Evolutionary conservation across 2,113 vertebrate genomes (phyloP).

Genomic region (Mastomys coucha): DNA sequence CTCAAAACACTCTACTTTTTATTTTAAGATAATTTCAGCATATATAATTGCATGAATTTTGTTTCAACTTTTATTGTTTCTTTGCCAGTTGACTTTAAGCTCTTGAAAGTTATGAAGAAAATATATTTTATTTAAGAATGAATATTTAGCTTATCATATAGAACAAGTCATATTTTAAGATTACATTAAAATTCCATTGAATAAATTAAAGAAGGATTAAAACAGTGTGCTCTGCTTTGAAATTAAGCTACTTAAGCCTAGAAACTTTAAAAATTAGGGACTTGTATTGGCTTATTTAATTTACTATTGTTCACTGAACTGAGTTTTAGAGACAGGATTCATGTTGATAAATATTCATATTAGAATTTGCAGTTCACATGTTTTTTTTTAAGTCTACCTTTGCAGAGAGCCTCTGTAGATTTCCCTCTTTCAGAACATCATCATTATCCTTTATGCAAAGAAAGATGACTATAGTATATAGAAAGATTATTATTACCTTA

Average conservation of each 20-base stretch:
- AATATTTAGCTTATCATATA: not conserved
- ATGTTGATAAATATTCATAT: not conserved
- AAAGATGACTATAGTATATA: not conserved
- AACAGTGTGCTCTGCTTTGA: constrained; percentile 3
- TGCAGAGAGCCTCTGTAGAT: not conserved
- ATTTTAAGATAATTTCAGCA: not conserved
- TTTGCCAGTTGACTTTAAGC: not conserved
- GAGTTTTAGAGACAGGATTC: not conserved
- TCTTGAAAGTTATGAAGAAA: not conserved
- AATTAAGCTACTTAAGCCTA: not conserved
- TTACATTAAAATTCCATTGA: not conserved
- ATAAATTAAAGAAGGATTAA: constrained; percentile 39
- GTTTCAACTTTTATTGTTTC: not conserved
- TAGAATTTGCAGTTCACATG: not conserved
- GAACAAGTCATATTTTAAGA: constrained; percentile 3
- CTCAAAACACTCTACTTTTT: not conserved
- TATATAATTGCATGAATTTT: not conserved
- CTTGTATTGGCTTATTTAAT: not conserved
- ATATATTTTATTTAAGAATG: constrained; percentile 13
- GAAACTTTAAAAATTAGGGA: not conserved
- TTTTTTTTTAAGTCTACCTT: not conserved
- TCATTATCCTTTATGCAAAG: not conserved
- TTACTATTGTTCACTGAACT: not conserved
- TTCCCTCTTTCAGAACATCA: not conserved
- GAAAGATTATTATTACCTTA: not conserved